Percentiles rank a stretch among this genome's conserved stretches.
Conservation (phyloP, 2,113 vertebrate species). For the Neotoma lepida region DNA sequence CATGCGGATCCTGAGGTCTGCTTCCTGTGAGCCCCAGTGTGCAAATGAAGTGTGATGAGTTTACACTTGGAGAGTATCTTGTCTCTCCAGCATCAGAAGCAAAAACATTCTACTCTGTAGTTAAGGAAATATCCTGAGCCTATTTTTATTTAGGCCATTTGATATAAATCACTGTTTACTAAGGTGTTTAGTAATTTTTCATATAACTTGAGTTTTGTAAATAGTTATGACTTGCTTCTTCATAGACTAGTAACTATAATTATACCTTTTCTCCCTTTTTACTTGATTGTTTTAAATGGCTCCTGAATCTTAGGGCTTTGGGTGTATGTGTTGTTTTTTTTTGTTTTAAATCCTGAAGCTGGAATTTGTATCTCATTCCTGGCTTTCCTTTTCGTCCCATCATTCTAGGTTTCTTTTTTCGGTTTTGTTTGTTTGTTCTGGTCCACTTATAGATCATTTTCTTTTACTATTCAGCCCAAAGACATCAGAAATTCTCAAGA, state of each 20-base stretch:
- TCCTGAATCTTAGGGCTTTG: neutral
- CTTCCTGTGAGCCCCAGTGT: neutral
- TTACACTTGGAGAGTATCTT: neutral
- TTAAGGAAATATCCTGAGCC: neutral
- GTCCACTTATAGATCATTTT: neutral
- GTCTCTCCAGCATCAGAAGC: neutral
- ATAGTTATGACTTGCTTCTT: neutral
- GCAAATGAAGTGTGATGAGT: neutral
- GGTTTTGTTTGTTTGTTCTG: neutral
- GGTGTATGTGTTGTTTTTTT: neutral
- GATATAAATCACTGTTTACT: neutral
- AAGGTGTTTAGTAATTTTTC: slow-evolving; percentile 27
- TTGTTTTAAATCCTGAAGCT: neutral
- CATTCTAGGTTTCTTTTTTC: neutral
- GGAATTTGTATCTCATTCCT: slow-evolving; percentile 11
- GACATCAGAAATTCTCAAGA: neutral
- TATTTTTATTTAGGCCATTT: slow-evolving; percentile 5
- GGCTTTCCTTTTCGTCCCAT: neutral
- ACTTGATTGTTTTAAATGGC: slow-evolving; percentile 24
- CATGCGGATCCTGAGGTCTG: neutral
- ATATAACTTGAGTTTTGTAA: neutral
- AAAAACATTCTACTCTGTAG: slow-evolving; percentile 11
- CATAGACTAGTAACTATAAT: slow-evolving; percentile 12
- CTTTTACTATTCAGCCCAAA: slow-evolving; percentile 40
- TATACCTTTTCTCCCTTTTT: neutral